Evolutionary conservation across 2,888 invertebrate genomes (phyloP).

Genomic region (Thera obeliscata): DNA sequence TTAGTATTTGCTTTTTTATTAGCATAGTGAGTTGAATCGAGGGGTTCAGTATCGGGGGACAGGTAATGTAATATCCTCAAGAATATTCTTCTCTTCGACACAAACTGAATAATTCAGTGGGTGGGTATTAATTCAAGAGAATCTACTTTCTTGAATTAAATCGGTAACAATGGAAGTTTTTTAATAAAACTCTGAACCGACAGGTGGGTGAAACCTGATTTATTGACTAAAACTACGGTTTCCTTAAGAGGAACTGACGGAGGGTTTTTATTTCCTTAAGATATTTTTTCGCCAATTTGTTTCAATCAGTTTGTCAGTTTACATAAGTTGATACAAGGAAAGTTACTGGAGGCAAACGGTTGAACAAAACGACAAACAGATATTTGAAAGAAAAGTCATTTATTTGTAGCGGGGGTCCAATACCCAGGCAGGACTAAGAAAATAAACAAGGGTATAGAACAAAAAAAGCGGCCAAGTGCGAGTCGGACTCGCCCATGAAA

Average conservation of each 20-base stretch:
- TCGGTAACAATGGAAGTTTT: constrained; percentile 68
- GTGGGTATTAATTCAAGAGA: constrained; percentile 36
- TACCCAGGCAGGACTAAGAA: no score
- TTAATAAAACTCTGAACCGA: constrained; percentile 70
- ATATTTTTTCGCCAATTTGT: not conserved
- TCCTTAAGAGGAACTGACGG: not conserved
- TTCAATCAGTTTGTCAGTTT: no score
- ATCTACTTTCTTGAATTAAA: constrained; percentile 56
- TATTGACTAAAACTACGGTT: constrained; percentile 45
- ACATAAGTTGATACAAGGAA: no score
- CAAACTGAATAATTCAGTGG: constrained; percentile 41
- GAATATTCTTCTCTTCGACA: constrained; percentile 28
- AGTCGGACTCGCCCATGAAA: no score
- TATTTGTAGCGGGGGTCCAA: no score
- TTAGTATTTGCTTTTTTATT: no score
- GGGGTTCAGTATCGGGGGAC: not conserved
- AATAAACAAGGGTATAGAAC: no score
- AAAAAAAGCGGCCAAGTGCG: no score
- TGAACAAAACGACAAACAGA: no score
- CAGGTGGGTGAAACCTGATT: constrained; percentile 69
- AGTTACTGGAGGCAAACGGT: no score
- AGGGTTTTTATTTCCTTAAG: not conserved
- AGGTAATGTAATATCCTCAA: constrained; percentile 14
- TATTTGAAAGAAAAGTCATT: no score
- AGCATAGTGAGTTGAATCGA: not conserved